Conservation (phyloP, 2,113 vertebrate genomes). For the Tragulus kanchil region DNA sequence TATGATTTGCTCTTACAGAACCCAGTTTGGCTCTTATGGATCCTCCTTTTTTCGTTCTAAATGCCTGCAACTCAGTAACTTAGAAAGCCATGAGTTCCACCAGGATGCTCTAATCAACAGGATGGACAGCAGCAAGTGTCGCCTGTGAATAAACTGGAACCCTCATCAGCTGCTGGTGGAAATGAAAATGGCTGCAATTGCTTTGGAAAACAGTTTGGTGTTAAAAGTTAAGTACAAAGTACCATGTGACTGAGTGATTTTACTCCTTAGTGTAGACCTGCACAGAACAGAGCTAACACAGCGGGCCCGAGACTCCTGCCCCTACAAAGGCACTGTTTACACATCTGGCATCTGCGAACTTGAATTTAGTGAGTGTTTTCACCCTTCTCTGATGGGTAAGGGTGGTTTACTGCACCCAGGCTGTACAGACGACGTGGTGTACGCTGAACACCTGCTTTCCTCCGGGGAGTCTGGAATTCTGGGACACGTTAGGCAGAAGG, state of each 20-base stretch:
- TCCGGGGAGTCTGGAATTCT: neutral
- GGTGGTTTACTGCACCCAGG: neutral
- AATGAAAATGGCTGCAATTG: neutral
- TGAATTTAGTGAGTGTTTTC: neutral
- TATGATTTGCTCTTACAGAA: constrained; percentile 37
- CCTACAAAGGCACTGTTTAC: neutral
- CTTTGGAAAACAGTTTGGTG: neutral
- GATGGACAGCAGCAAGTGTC: neutral
- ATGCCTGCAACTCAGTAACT: constrained; percentile 44
- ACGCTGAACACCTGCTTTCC: neutral
- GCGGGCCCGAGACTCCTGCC: neutral
- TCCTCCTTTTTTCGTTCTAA: constrained; percentile 35
- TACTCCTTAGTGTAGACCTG: too few species aligned
- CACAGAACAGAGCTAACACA: too few species aligned
- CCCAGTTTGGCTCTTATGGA: neutral
- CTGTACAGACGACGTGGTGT: neutral
- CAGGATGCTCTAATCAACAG: neutral
- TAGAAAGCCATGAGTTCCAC: neutral
- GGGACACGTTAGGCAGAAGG: neutral
- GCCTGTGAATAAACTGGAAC: neutral
- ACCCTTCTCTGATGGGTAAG: neutral
- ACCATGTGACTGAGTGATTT: neutral
- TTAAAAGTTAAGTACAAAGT: neutral
- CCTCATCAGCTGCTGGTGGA: neutral
- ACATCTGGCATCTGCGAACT: neutral